These are phyloP conservation scores for Meles meles DNA, from an alignment of 2,113 vertebrate species.

Conservation along the genomic window DNA sequence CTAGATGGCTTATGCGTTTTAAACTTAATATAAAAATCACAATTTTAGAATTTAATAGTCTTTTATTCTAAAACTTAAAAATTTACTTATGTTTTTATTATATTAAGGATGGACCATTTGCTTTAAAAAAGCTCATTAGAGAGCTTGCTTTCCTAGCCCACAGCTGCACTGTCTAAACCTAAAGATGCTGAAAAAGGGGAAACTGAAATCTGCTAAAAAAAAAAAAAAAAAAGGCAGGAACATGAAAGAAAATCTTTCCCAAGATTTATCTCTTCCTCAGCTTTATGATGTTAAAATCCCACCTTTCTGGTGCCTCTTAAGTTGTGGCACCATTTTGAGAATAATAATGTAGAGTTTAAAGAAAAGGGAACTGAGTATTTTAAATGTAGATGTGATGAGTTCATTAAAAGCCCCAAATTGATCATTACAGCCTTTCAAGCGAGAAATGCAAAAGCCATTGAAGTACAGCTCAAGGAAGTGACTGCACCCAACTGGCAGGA, in stretches of 20 bases:
- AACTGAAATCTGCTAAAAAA: not conserved
- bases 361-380: not conserved
- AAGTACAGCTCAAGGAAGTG: not conserved
- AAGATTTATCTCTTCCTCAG: not conserved
- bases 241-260: not conserved
- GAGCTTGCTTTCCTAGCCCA: not conserved
- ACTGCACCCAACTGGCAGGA: accelerated
- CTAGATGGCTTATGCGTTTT: not conserved
- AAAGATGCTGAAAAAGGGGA: conserved; percentile 17
- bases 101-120: not conserved
- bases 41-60: not conserved
- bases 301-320: not conserved
- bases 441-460: not conserved
- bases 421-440: not conserved
- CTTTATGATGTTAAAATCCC: not conserved
- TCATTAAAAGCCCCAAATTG: not conserved
- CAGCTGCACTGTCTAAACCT: not conserved
- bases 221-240: not conserved
- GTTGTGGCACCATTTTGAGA: not conserved
- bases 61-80: not conserved
- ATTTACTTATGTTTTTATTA: not conserved
- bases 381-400: not conserved
- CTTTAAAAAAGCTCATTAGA: not conserved
- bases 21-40: not conserved
- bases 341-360: not conserved